Evolutionary conservation across 2,113 vertebrate species (phyloP), one percentile per base, ranked within the genome.

Genomic region (Nyctibius bracteatus): DNA sequence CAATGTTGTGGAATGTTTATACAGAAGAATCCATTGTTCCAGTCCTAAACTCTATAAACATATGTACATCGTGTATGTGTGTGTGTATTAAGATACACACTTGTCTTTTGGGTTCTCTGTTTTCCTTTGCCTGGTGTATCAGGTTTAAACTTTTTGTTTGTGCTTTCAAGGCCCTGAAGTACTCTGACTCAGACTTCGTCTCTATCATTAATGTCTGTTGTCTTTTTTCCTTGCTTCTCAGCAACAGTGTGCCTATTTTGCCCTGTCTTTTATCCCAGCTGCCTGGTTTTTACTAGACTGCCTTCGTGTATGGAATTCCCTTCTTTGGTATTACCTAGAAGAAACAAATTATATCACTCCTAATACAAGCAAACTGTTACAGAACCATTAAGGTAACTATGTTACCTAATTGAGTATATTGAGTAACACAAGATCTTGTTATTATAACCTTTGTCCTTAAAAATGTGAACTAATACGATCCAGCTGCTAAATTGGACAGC

Each of bases 381-480:
- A 58, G 88, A 85, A 55, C 59, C 62, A 91, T 94, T 86, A 91
- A 87, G 65, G 77, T 94, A 94, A 79, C 88, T 52, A 63, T 39
- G 44, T 92, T 91, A 81, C 83, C 79, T 96, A 93, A 96, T 85
- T 89, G 70, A 92, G 37, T 75, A 75, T 87, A 85, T 67, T 37
- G 44, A 84, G 87, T 89, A 92, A 91, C 65, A 28, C 18, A 35
- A 39, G 78, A 37, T 77, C 58, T 93, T 58, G 8, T 94, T 96
- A 41, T 92, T 96, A 51, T 85, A 96, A 96, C 95, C 88, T 89
- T 94, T 96, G 88, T 97, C 91, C 92, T 96, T 87, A 94, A 97
- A 96, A 96, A 92, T 85, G 49, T 73, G 96, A 91, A 91, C 81
- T 95, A 94, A 91, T 85, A 54, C 12, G 85, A 92, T 65, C 61